Conservation (phyloP, 2,888 invertebrate species). For the Hypomecis punctinalis region DNA sequence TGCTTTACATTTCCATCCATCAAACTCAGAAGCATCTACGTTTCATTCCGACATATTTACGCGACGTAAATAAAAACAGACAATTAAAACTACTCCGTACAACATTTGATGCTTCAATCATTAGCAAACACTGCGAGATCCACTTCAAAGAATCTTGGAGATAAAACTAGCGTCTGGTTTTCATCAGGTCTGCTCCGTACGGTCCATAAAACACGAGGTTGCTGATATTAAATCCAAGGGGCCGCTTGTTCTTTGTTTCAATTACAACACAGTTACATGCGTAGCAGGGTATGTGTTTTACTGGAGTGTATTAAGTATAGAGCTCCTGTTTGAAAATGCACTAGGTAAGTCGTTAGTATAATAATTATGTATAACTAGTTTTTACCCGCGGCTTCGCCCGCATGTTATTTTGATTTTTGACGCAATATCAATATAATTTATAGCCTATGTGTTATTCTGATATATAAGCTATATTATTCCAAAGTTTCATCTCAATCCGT, state of each 20-base stretch:
- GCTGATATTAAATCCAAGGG: constrained; percentile 30
- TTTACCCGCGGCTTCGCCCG: too few relatives aligned
- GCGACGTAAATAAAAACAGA: constrained; percentile 8
- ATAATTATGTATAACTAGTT: too few relatives aligned
- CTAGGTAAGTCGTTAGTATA: too few relatives aligned
- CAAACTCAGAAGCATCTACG: not conserved
- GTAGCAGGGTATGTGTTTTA: not conserved
- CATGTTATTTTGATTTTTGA: too few relatives aligned
- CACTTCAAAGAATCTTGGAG: constrained; percentile 35
- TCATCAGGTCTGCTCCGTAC: constrained; percentile 30
- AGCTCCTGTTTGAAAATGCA: too few relatives aligned
- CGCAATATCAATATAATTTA: too few relatives aligned
- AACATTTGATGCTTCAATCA: constrained; percentile 15
- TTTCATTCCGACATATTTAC: not conserved
- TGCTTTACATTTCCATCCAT: not conserved
- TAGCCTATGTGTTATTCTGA: too few relatives aligned
- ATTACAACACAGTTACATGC: not conserved
- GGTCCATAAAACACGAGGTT: constrained; percentile 38
- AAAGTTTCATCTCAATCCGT: too few relatives aligned
- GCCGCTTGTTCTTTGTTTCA: constrained; percentile 35
- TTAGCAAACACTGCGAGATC: constrained; percentile 20
- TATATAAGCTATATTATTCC: too few relatives aligned
- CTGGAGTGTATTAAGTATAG: too few relatives aligned
- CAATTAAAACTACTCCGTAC: constrained; percentile 8
- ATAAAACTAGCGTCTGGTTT: constrained; percentile 41